Evolutionary conservation across 2,888 invertebrate genomes (phyloP), one percentile per base, ranked within the genome.

Genomic region (Hybos culiciformis): DNA sequence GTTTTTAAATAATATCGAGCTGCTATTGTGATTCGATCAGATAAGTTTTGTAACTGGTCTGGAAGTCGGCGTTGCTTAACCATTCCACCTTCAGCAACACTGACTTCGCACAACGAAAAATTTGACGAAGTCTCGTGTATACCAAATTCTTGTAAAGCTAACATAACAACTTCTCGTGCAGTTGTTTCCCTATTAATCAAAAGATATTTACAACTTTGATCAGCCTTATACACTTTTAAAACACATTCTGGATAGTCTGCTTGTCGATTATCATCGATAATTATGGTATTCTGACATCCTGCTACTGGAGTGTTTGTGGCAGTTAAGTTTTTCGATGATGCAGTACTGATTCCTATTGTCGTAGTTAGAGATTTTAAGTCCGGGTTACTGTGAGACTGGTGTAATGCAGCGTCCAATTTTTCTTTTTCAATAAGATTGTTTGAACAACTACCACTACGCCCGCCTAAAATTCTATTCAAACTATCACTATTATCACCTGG

Each of bases 181-280:
- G 84, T 85, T 20, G 85, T 85, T 62, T 85, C 92, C 70, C 94
- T 94, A 64, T 94, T 91, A 45, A 98, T 88, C 49, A 93, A 75
- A 50, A 98, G 76, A 70, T 93, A 97, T 70, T 97, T 96, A 75
- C 88, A 97, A 32, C 91, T 90, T 70, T 97, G 97, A 69, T 98
- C 97, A 21, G 91, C 83, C 70, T 85, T 87, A 69, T 81, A 97
- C 41, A 88, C 86, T 71, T 97, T 97, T 37, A 98, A 73, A 24
- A 97, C 97, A 69, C 97, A 94, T 64, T 97, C 96, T 4, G 96
- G 94, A 64, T 83, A 88, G 64, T 92, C 90, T 12, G 82, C 74
- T 41, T 81, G 75, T 53, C 82, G 74, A 39, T 78, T 69, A 56
- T 86, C 87, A 59, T 87, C 86, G 66, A 84, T 87, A 59, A 83